Evolutionary conservation across 2,113 vertebrate species (phyloP).

Genomic region (Xyrauchen texanus): DNA sequence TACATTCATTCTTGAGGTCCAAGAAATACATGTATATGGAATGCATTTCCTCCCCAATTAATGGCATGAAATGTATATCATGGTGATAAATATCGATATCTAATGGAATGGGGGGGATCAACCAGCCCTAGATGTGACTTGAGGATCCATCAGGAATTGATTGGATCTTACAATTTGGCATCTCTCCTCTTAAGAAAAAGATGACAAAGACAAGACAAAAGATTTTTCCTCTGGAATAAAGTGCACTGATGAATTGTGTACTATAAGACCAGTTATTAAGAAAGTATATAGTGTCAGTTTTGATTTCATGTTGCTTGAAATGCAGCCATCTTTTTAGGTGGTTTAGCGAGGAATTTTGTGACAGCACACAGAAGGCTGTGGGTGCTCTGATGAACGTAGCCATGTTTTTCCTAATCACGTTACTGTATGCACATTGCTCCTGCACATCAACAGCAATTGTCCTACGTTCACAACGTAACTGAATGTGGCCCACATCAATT

Average conservation of each 20-base stretch:
- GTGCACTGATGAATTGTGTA: not conserved
- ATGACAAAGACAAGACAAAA: too few species aligned
- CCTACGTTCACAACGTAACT: too few species aligned
- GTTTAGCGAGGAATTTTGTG: not conserved
- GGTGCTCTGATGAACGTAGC: not conserved
- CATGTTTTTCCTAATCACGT: constrained; percentile 37
- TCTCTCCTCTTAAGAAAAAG: not conserved
- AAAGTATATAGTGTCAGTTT: not conserved
- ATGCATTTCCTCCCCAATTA: too few species aligned
- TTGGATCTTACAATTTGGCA: too few species aligned
- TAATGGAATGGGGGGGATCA: too few species aligned
- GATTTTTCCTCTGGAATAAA: not conserved
- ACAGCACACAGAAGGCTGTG: not conserved
- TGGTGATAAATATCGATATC: too few species aligned
- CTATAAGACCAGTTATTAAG: not conserved
- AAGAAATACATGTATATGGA: too few species aligned
- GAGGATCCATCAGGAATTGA: too few species aligned
- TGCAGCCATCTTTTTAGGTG: not conserved
- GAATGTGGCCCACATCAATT: too few species aligned
- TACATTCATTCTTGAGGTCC: too few species aligned
- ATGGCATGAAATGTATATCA: too few species aligned
- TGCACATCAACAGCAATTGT: constrained; percentile 45
- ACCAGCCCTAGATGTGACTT: too few species aligned
- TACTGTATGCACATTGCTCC: constrained; percentile 35
- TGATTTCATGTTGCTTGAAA: not conserved